Conservation (phyloP, 2,113 vertebrate genomes). For the Bos taurus region DNA sequence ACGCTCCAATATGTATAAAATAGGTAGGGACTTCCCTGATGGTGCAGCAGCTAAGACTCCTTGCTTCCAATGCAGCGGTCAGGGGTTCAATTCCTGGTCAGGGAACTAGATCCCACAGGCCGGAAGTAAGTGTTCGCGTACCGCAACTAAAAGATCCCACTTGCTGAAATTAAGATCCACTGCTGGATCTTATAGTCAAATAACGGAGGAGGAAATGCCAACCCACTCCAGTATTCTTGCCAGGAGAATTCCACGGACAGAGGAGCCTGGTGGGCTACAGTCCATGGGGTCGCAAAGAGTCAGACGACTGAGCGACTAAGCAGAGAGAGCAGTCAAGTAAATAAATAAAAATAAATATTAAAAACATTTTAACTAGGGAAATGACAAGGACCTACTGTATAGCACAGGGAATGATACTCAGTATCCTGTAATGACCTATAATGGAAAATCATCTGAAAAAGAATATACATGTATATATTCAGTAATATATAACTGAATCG, state of each 20-base stretch:
- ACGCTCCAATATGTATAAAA: accelerated
- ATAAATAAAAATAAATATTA: neutral
- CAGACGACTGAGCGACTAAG: neutral
- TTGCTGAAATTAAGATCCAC: neutral
- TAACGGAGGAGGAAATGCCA: neutral
- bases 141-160: neutral
- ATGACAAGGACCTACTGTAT: neutral
- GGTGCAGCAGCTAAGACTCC: neutral
- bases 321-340: neutral
- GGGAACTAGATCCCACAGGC: neutral
- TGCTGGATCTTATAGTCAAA: neutral
- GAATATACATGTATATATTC: neutral
- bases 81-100: neutral
- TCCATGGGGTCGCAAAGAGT: neutral
- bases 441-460: neutral
- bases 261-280: neutral
- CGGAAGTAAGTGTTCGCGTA: neutral
- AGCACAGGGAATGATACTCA: neutral
- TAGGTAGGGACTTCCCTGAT: neutral
- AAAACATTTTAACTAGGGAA: neutral
- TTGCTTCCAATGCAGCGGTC: neutral
- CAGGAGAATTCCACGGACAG: neutral
- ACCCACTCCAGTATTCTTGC: neutral
- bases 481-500: neutral
- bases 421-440: neutral